Evolutionary conservation across 1,140 invertebrate species (phyloP).

Genomic region (Homarus americanus): DNA sequence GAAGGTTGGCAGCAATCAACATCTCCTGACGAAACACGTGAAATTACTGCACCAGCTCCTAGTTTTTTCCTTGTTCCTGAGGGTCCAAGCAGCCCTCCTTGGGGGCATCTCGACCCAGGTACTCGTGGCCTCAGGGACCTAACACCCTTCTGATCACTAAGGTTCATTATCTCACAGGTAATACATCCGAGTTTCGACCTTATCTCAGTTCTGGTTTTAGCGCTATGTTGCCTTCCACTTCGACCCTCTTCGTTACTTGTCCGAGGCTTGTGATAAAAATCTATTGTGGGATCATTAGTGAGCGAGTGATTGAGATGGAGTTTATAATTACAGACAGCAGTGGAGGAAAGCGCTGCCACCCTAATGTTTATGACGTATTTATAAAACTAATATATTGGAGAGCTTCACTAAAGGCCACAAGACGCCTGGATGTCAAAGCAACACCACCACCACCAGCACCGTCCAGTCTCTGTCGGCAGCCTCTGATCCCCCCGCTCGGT

Average conservation of each 20-base stretch:
- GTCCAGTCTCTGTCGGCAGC: no score
- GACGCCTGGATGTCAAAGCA: background rate
- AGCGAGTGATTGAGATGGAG: conserved; percentile 60
- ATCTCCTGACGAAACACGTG: conserved; percentile 34
- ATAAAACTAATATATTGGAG: conserved; percentile 20
- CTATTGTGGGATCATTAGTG: conserved; percentile 59
- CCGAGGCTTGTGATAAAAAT: conserved; percentile 56
- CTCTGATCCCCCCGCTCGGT: no score
- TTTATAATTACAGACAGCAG: conserved; percentile 53
- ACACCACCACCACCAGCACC: no score
- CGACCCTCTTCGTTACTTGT: conserved; percentile 32
- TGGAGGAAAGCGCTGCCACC: conserved; percentile 26
- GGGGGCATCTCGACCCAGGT: conserved; percentile 15
- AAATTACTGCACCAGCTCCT: conserved; percentile 36
- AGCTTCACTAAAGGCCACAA: background rate
- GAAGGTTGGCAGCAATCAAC: conserved; percentile 24
- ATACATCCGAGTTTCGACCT: background rate
- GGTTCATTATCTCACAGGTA: background rate
- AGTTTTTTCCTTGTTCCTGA: conserved; percentile 18
- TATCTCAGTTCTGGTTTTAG: no score
- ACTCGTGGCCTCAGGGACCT: background rate
- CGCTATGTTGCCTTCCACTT: no score
- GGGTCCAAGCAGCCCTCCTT: conserved; percentile 19
- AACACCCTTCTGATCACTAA: background rate
- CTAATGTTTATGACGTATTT: conserved; percentile 40